Percentiles rank a stretch among this genome's conserved stretches.
Evolutionary conservation across 37 sponge, comb jelly and placozoan genomes (phyloP).

Genomic region (Agelas oroides): DNA sequence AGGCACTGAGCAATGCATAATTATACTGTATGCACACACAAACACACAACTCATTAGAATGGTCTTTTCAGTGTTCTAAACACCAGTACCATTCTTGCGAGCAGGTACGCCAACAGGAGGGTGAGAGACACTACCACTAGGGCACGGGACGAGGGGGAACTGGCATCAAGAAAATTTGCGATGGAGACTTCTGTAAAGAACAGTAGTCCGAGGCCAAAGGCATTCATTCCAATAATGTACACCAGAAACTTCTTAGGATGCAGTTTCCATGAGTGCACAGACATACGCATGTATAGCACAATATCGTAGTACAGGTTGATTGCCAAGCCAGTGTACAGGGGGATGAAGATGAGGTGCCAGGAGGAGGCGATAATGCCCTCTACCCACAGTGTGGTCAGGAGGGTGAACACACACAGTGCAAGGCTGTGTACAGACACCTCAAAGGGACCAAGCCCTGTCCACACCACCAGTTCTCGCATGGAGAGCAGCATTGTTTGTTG

Average conservation of each 20-base stretch:
- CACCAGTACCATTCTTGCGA: constrained; percentile 6
- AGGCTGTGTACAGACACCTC: constrained; percentile 53
- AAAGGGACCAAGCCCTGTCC: constrained; percentile 66
- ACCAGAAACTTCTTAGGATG: background rate
- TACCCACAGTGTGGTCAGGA: constrained; percentile 31
- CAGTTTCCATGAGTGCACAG: background rate
- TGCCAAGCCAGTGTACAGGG: constrained; percentile 21
- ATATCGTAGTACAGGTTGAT: constrained; percentile 18
- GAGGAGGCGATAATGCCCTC: constrained; percentile 9
- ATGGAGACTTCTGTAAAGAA: background rate
- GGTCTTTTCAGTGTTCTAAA: background rate
- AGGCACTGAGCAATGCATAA: background rate
- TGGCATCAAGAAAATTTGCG: background rate
- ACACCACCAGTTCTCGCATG: constrained; percentile 26
- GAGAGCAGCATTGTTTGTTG: constrained; percentile 57
- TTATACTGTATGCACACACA: background rate
- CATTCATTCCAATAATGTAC: background rate
- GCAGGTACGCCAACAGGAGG: background rate
- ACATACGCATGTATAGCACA: constrained; percentile 12
- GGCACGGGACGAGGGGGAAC: background rate
- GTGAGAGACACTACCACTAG: background rate
- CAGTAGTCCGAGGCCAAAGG: background rate
- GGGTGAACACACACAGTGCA: constrained; percentile 4
- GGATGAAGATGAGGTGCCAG: constrained; percentile 44
- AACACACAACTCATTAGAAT: background rate